Percentiles rank a stretch among this genome's conserved stretches.
Conservation (phyloP, 2,888 invertebrate species). For the Leptopilina myrica region DNA sequence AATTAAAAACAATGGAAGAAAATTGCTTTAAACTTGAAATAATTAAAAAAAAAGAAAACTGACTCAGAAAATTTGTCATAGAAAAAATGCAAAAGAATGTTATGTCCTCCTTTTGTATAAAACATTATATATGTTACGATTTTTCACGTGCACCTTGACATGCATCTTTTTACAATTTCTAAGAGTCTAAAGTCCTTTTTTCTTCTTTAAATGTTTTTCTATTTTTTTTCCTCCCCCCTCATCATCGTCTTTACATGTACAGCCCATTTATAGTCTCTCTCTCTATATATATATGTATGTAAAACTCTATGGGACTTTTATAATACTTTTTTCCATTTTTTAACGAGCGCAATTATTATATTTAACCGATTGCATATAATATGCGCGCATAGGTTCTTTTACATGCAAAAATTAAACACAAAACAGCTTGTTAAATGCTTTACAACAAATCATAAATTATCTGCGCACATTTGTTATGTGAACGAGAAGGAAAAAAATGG, state of each 20-base stretch:
- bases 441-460: constrained; percentile 10
- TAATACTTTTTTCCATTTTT: neutral
- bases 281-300: neutral
- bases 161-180: neutral
- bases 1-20: neutral
- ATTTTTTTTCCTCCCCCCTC: neutral
- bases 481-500: neutral
- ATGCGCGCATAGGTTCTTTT: neutral
- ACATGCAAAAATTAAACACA: neutral
- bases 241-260: too few species aligned
- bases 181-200: too few species aligned
- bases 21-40: constrained; percentile 9
- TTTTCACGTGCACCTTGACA: constrained; percentile 23
- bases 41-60: neutral
- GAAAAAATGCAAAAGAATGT: constrained; percentile 12
- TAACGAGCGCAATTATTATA: constrained; percentile 13
- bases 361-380: constrained; percentile 8
- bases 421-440: neutral
- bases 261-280: too few species aligned
- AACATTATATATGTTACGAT: neutral
- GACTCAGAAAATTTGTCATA: neutral
- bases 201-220: neutral
- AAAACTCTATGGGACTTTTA: neutral
- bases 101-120: neutral
- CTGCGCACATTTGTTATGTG: neutral